Evolutionary conservation across 2,888 invertebrate genomes (phyloP).

Genomic region (Terebella lapidaria): DNA sequence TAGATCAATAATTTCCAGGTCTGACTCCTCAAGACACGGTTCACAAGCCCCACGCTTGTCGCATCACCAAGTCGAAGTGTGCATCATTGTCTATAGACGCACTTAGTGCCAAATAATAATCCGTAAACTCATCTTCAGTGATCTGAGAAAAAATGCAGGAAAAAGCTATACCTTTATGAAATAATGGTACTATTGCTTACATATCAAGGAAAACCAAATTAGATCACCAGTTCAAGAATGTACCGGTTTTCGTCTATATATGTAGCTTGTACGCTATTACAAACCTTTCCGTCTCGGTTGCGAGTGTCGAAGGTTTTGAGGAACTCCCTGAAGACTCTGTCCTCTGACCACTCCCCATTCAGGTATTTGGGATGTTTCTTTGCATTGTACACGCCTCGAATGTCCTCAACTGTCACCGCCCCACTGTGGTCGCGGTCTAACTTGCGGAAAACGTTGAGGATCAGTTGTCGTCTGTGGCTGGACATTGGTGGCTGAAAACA

Average conservation of each 20-base stretch:
- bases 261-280: background rate
- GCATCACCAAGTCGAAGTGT: background rate
- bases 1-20: too few relatives aligned
- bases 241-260: too few relatives aligned
- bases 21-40: too few relatives aligned
- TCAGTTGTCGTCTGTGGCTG: constrained; percentile 21
- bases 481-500: constrained; percentile 34
- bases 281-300: constrained; percentile 23
- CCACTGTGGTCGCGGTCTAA: constrained; percentile 80
- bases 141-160: background rate
- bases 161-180: too few relatives aligned
- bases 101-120: background rate
- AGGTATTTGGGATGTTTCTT: constrained; percentile 21
- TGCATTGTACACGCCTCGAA: constrained; percentile 52
- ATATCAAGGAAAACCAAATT: background rate
- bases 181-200: background rate
- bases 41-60: background rate
- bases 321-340: constrained; percentile 20
- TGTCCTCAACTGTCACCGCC: constrained; percentile 43
- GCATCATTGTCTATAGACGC: background rate
- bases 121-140: background rate
- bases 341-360: constrained; percentile 26
- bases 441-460: constrained; percentile 56
- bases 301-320: constrained; percentile 23
- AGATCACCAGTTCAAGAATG: too few relatives aligned